Percentiles rank a stretch among this genome's conserved stretches.
Conservation (phyloP, 2,113 vertebrate species). For the Poeciliopsis retropinna region DNA sequence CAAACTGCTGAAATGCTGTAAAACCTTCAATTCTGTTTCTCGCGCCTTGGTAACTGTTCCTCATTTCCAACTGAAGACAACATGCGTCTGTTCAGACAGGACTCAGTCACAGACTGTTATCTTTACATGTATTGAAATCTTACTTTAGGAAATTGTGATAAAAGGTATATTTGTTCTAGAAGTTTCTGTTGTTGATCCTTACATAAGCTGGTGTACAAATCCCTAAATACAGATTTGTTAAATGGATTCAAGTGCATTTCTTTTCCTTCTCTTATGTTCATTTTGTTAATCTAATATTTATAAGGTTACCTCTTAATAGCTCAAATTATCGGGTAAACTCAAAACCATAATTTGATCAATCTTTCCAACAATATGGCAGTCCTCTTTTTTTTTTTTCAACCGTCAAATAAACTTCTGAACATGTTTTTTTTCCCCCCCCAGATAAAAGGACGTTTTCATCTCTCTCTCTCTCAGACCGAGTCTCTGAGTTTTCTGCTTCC, state of each 20-base stretch:
- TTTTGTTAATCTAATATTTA: not conserved
- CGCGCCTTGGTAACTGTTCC: slow-evolving; percentile 50
- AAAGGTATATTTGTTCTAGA: slow-evolving; percentile 29
- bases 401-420: too few species aligned
- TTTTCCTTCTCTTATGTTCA: not conserved
- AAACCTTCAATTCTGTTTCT: slow-evolving; percentile 33
- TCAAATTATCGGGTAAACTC: not conserved
- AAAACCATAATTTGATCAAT: too few species aligned
- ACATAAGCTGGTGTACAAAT: slow-evolving; percentile 32
- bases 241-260: slow-evolving; percentile 27
- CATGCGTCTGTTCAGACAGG: slow-evolving; percentile 18
- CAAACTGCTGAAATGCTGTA: slow-evolving; percentile 29
- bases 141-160: slow-evolving; percentile 41
- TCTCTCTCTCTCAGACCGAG: too few species aligned
- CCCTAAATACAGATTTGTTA: slow-evolving; percentile 45
- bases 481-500: not conserved
- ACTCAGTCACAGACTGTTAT: slow-evolving; percentile 42
- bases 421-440: too few species aligned
- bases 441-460: too few species aligned
- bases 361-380: too few species aligned
- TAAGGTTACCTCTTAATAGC: too few species aligned
- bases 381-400: too few species aligned
- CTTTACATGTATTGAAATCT: slow-evolving; percentile 23
- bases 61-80: slow-evolving; percentile 11
- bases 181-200: slow-evolving; percentile 28